phyloP scores from a whole-genome alignment of 2,797 vertebrate genomes.

The Carcharodon carcharias region DNA sequence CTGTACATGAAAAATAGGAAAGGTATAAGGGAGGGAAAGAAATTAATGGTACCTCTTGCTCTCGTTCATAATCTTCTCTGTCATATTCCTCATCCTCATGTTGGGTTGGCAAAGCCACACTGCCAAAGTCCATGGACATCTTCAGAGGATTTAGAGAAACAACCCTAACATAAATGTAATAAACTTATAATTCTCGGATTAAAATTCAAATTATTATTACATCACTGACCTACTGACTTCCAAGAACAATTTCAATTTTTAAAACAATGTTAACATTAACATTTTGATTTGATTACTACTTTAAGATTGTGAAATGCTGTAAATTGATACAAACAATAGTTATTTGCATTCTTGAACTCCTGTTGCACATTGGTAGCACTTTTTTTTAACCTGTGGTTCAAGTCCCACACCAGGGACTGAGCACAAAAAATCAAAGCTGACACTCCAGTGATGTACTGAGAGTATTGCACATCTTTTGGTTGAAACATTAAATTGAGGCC shows the following conservation, averaged over 20 bases:
- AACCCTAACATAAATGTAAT: not conserved
- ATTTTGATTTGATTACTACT: not conserved
- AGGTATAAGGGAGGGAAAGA: not conserved
- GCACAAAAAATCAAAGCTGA: no score
- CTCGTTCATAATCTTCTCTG: conserved; percentile 83
- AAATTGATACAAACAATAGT: not conserved
- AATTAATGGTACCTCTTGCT: conserved; percentile 73
- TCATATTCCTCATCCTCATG: conserved; percentile 82
- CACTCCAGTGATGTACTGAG: no score
- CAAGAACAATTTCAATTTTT: not conserved
- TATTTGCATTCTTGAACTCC: not conserved
- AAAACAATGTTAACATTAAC: not conserved
- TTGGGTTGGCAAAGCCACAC: conserved; percentile 76
- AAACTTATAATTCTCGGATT: not conserved
- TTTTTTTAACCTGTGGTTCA: not conserved
- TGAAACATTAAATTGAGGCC: not conserved
- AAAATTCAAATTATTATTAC: not conserved
- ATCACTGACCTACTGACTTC: not conserved
- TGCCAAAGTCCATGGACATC: conserved; percentile 95
- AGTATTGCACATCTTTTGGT: no score
- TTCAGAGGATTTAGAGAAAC: conserved; percentile 39
- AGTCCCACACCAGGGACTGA: not conserved
- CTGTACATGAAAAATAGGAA: not conserved
- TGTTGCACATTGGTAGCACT: not conserved
- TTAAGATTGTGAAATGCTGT: not conserved